Evolutionary conservation across 2,797 vertebrate species (phyloP).

Genomic region (Gambelia wislizenii): DNA sequence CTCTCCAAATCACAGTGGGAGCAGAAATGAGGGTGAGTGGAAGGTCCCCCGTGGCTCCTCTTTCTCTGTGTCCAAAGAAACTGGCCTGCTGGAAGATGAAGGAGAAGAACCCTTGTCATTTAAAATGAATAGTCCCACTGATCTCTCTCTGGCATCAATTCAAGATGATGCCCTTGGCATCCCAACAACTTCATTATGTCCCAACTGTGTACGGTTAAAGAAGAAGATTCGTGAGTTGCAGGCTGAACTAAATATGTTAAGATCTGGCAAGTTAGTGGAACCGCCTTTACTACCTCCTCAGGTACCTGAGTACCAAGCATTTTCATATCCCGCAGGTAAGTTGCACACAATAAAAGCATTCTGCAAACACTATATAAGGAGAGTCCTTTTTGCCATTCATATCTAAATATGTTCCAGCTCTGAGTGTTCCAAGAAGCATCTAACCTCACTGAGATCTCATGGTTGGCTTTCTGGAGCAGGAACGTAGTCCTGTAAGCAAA

Average conservation of each 20-base stretch:
- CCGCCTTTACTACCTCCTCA: constrained; percentile 76
- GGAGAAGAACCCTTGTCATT: constrained; percentile 79
- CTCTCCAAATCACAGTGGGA: constrained; percentile 70
- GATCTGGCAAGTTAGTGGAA: constrained; percentile 83
- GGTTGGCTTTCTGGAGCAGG: constrained; percentile 58
- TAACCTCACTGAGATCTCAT: constrained; percentile 36
- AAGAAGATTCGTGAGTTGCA: constrained; percentile 93
- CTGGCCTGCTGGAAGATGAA: constrained; percentile 76
- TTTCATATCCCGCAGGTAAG: constrained; percentile 92
- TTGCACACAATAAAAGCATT: constrained; percentile 63
- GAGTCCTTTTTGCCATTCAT: constrained; percentile 57
- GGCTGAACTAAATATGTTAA: constrained; percentile 89
- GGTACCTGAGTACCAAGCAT: constrained; percentile 87
- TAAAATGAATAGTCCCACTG: constrained; percentile 86
- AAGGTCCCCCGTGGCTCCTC: constrained; percentile 74
- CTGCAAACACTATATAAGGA: constrained; percentile 70
- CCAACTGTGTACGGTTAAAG: constrained; percentile 93
- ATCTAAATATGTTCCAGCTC: constrained; percentile 39
- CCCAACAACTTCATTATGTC: constrained; percentile 94
- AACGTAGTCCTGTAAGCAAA: constrained; percentile 44
- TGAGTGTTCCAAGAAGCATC: constrained; percentile 47
- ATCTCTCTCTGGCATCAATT: constrained; percentile 75
- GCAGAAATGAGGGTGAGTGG: constrained; percentile 76
- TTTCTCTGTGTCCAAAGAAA: constrained; percentile 72
- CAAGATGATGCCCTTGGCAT: constrained; percentile 79